Conservation (phyloP, 2,888 invertebrate genomes). For the Eristalis pertinax region DNA sequence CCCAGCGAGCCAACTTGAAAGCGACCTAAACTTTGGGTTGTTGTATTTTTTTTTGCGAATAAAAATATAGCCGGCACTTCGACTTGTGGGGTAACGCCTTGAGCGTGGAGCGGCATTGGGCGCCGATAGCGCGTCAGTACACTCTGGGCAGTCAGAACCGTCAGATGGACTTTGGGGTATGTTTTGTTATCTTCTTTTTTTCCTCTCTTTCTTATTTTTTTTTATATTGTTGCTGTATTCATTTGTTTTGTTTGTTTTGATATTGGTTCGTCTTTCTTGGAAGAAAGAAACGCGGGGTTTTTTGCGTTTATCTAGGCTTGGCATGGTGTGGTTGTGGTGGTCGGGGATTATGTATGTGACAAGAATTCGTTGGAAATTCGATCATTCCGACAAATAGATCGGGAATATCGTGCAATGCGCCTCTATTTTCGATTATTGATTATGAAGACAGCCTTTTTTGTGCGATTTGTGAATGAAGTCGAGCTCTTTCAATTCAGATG, state of each 20-base stretch:
- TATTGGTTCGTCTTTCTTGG: no score
- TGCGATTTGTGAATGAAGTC: no score
- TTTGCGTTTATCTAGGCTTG: not conserved
- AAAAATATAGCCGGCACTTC: no score
- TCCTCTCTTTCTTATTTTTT: not conserved
- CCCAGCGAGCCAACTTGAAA: not conserved
- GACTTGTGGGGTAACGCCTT: not conserved
- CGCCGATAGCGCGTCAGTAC: slow-evolving; percentile 15
- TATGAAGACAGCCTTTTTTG: not conserved
- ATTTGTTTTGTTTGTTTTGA: not conserved
- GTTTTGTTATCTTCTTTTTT: slow-evolving; percentile 9
- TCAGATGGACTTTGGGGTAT: slow-evolving; percentile 31
- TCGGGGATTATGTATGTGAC: not conserved
- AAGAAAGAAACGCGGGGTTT: not conserved
- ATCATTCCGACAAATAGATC: not conserved
- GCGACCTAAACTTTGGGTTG: not conserved
- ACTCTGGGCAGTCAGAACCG: slow-evolving; percentile 9
- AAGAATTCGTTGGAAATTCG: not conserved
- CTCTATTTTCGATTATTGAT: not conserved
- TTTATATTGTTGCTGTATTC: not conserved
- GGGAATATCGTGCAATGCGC: not conserved
- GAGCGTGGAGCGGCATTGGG: not conserved
- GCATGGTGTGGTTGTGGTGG: not conserved
- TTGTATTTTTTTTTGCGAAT: not conserved
- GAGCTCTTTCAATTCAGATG: no score